Conservation (phyloP, 2,888 invertebrate genomes). For the Hedya salicella region DNA sequence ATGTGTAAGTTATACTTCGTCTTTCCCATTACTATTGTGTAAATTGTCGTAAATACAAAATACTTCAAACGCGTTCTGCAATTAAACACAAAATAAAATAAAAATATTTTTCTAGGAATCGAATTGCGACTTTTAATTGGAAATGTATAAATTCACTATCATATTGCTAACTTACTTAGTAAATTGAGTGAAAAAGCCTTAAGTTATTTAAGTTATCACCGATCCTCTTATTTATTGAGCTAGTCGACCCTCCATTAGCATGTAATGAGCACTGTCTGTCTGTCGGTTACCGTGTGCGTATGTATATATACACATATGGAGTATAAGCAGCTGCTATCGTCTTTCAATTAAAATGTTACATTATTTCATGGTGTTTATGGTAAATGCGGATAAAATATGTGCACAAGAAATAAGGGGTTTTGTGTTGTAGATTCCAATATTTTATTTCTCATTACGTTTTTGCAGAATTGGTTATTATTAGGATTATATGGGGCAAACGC, state of each 20-base stretch:
- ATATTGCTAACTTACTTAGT: constrained; percentile 4
- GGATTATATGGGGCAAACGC: too few species aligned
- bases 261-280: constrained; percentile 35
- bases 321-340: constrained; percentile 15
- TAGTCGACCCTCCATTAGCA: constrained; percentile 32
- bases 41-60: too few species aligned
- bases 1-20: too few species aligned
- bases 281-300: constrained; percentile 14
- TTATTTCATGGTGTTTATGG: constrained; percentile 8
- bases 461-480: background rate
- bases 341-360: constrained; percentile 33
- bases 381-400: background rate
- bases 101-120: background rate
- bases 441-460: background rate
- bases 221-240: constrained; percentile 36
- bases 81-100: too few species aligned
- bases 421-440: background rate
- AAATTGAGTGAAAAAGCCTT: constrained; percentile 2
- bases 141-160: background rate
- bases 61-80: too few species aligned
- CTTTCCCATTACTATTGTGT: too few species aligned
- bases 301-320: background rate
- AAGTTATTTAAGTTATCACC: constrained; percentile 17
- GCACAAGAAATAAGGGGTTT: background rate
- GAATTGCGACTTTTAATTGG: background rate